These are phyloP conservation scores for Emydoidea blandingii DNA, from an alignment of 2,797 vertebrate genomes.

Conservation along the genomic window DNA sequence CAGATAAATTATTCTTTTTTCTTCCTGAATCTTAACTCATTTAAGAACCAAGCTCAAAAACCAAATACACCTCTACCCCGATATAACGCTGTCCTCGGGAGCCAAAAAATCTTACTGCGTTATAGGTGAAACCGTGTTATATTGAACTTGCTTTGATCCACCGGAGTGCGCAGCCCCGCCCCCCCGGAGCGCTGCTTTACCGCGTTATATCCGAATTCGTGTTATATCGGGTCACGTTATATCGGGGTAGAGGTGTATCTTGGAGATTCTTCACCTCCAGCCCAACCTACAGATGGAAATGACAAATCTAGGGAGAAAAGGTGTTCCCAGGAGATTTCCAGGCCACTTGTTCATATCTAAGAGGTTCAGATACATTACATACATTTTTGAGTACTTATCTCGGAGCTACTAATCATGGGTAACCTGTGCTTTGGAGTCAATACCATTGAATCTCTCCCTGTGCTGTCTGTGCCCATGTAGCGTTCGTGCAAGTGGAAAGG, in stretches of 20 bases:
- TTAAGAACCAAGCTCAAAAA: not conserved
- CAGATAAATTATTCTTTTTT: not conserved
- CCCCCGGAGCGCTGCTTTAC: too few relatives aligned
- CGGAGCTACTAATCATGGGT: not conserved
- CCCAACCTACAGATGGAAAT: not conserved
- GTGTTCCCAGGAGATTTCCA: not conserved
- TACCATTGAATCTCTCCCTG: slow-evolving; percentile 8
- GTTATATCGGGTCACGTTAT: too few relatives aligned
- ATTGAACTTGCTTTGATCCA: too few relatives aligned
- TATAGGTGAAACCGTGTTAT: too few relatives aligned
- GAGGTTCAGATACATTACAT: not conserved
- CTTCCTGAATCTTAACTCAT: not conserved
- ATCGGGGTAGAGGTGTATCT: not conserved
- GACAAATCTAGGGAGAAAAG: not conserved
- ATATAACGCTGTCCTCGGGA: too few relatives aligned
- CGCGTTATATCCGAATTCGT: too few relatives aligned
- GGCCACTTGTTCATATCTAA: not conserved
- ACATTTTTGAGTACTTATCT: not conserved
- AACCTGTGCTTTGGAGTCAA: slow-evolving; percentile 3
- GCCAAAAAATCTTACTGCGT: too few relatives aligned
- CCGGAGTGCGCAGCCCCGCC: too few relatives aligned
- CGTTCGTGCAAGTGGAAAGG: not conserved
- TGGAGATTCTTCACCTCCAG: not conserved
- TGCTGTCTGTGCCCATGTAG: slow-evolving; percentile 26
- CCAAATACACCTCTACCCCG: too few relatives aligned